Base-by-base conservation (phyloP, 1,140 invertebrate species). In the Drosophila malerkotliana region DNA sequence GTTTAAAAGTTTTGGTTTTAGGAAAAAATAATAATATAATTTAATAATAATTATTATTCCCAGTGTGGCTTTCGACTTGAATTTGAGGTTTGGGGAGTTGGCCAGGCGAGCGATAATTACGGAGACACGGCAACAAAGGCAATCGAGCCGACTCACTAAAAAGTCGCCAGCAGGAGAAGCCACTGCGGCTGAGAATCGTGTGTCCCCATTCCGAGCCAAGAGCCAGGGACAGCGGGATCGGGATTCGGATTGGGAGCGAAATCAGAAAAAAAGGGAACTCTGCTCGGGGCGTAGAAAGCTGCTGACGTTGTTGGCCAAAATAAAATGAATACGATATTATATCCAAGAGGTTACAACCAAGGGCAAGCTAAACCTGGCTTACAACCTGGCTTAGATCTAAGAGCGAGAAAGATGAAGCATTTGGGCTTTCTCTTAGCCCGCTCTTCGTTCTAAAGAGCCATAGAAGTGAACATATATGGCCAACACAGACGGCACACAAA, bases 401-500 rank as follows among this genome's bases (percentile, higher is more conserved):
- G 44, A 47, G 44, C 1, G 18, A 4, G 3, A 4, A 4, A 4
- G 18, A 21, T 18, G 18, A 9, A 47, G 53, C 44, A 51, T 15
- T 18, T 8, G 1, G n/a, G 7, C 44, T 14, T n/a, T 14, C 59
- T 76, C 54, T 57, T 57, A 21, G 28, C 12, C 53, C 49, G 53
- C 80, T 81, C 78, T 85, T 82, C 49, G 72, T 88, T 88, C 84
- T 88, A 49, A 78, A 88, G 83, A 83, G 79, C 41, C 44, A 59
- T 37, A 52, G 71, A 74, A 44, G 4, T 8, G 41, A 44, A 4
- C 34, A 12, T 37, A 74, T 74, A 60, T 75, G 72, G 73, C 74
- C 48, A 55, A 62, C 72, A 68, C 67, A 72, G 53, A 76, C 61
- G 75, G 63, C 53, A 55, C 61, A 63, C 60, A 48, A 21, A 68